These are phyloP conservation scores for Alsophila aescularia DNA, from an alignment of 2,888 invertebrate species.

Conservation along the genomic window DNA sequence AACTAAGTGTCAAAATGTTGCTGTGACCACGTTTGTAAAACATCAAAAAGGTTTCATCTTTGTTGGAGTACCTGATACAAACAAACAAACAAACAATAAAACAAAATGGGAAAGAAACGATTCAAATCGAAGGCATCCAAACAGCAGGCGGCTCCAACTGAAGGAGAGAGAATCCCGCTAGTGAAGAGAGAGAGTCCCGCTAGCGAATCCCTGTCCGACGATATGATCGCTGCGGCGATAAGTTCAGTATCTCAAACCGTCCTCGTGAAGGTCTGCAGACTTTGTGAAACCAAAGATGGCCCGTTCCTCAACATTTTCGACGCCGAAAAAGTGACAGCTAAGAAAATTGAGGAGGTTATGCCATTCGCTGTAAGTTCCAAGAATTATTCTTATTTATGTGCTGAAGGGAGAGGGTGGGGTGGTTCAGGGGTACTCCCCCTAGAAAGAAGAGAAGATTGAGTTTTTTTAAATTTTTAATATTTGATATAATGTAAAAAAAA, in stretches of 20 bases:
- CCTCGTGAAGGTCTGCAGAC: conserved; percentile 70
- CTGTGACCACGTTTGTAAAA: no score
- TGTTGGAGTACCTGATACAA: no score
- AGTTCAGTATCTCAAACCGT: conserved; percentile 51
- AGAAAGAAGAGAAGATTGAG: no score
- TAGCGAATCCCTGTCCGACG: conserved; percentile 36
- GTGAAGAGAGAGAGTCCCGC: conserved; percentile 24
- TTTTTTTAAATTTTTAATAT: no score
- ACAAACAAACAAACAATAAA: no score
- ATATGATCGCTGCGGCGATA: conserved; percentile 53
- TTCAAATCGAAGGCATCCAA: conserved; percentile 51
- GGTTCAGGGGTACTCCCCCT: no score
- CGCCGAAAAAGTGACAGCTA: conserved; percentile 68
- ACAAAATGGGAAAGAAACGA: conserved; percentile 67
- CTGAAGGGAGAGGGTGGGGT: no score
- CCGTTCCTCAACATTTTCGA: conserved; percentile 80
- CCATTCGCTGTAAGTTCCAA: conserved; percentile 71
- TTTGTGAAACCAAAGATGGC: conserved; percentile 77
- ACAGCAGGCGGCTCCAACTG: conserved; percentile 17
- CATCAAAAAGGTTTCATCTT: no score
- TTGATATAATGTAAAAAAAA: no score
- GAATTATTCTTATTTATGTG: background rate
- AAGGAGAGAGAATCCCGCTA: conserved; percentile 22
- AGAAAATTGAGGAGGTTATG: conserved; percentile 74
- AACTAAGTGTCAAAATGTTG: no score